These are phyloP conservation scores for Syrista parreyssii DNA, from an alignment of 2,888 invertebrate genomes.

Conservation along the genomic window DNA sequence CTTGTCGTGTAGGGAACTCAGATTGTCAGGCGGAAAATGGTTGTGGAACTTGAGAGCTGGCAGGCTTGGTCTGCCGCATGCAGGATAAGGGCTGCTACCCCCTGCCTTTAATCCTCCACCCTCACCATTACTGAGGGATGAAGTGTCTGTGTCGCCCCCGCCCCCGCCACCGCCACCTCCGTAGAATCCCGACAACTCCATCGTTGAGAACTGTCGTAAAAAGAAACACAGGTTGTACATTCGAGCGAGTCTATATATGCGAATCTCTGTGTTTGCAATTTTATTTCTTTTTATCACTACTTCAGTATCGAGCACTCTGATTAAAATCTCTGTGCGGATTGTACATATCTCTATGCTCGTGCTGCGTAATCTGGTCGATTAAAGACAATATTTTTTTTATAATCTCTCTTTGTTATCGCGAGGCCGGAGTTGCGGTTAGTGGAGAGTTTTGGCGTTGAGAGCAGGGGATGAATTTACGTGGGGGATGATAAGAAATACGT, in stretches of 20 bases:
- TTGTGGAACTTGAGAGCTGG: slow-evolving; percentile 93
- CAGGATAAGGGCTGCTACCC: slow-evolving; percentile 59
- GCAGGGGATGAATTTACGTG: slow-evolving; percentile 40
- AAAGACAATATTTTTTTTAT: background rate
- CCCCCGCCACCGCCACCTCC: slow-evolving; percentile 66
- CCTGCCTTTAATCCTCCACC: slow-evolving; percentile 70
- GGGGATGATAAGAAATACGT: background rate
- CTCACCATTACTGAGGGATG: slow-evolving; percentile 71
- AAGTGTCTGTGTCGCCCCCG: slow-evolving; percentile 83
- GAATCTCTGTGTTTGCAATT: background rate
- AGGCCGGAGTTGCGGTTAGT: slow-evolving; percentile 48
- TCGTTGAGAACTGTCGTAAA: slow-evolving; percentile 71
- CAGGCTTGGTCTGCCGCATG: slow-evolving; percentile 77
- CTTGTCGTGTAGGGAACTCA: slow-evolving; percentile 73
- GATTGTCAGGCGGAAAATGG: slow-evolving; percentile 90
- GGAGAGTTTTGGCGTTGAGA: slow-evolving; percentile 49
- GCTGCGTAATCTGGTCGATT: slow-evolving; percentile 8
- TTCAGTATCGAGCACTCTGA: background rate
- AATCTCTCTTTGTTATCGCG: slow-evolving; percentile 15
- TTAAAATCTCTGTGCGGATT: no score
- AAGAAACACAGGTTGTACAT: background rate
- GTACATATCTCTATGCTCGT: no score
- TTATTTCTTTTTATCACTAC: background rate
- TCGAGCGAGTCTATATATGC: background rate
- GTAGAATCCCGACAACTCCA: slow-evolving; percentile 87